phyloP scores from a whole-genome alignment of 1,140 invertebrate genomes.

The Zaprionus nigranus region DNA sequence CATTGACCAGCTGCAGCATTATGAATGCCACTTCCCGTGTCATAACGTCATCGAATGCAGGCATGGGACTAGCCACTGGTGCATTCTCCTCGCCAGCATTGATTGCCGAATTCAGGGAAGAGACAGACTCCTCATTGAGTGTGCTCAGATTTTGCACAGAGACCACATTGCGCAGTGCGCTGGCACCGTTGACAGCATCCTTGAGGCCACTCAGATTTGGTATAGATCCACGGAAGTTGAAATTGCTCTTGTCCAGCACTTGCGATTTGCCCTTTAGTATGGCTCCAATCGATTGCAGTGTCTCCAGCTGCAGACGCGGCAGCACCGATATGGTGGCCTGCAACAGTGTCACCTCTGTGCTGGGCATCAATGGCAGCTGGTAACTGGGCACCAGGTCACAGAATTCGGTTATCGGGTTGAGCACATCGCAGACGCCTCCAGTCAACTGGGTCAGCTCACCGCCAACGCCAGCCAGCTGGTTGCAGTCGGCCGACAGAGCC shows the following conservation, averaged over 20 bases:
- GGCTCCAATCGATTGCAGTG: conserved; percentile 88
- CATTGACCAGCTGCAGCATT: conserved; percentile 92
- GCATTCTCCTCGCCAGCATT: conserved; percentile 54
- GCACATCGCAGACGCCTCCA: conserved; percentile 81
- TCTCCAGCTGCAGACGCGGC: conserved; percentile 89
- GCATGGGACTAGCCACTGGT: conserved; percentile 59
- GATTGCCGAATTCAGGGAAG: conserved; percentile 21
- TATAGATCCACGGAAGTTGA: conserved; percentile 82
- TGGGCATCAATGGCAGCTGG: conserved; percentile 85
- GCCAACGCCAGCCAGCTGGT: conserved; percentile 85
- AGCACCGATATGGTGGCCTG: conserved; percentile 91
- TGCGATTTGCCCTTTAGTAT: conserved; percentile 85
- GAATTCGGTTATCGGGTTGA: conserved; percentile 91
- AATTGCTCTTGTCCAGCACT: conserved; percentile 82
- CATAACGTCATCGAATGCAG: conserved; percentile 83
- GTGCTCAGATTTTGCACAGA: conserved; percentile 81
- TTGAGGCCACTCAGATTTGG: conserved; percentile 70
- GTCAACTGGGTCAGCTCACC: conserved; percentile 84
- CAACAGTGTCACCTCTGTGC: conserved; percentile 85
- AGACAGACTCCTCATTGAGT: conserved; percentile 69
- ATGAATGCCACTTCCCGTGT: conserved; percentile 88
- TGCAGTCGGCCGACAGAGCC: conserved; percentile 88
- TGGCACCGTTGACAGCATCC: conserved; percentile 42
- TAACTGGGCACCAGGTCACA: conserved; percentile 89
- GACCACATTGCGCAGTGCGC: conserved; percentile 71